These are phyloP conservation scores for Willowsia nigromaculata DNA, from an alignment of 2,888 invertebrate species.

Conservation along the genomic window DNA sequence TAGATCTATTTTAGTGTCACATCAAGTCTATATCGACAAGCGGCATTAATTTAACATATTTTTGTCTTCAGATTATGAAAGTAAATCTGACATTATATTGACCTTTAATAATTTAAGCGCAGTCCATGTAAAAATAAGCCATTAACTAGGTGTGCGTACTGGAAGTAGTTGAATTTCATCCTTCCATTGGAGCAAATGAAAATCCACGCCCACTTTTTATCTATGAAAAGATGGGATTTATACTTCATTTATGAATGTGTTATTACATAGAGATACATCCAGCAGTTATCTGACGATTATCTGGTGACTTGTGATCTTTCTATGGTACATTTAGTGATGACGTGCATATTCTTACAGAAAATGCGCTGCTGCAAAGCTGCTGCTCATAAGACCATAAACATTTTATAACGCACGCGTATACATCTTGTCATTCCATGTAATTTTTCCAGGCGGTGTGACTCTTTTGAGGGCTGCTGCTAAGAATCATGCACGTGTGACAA, in stretches of 20 bases:
- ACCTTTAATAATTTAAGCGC: background rate
- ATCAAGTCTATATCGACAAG: too few relatives aligned
- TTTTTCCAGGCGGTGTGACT: constrained; percentile 88
- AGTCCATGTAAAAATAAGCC: too few relatives aligned
- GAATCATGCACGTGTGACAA: constrained; percentile 96
- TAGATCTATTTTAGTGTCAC: too few relatives aligned
- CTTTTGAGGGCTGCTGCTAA: constrained; percentile 97
- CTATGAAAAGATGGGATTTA: background rate
- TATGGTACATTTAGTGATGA: too few relatives aligned
- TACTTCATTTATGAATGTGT: background rate
- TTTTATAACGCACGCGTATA: background rate
- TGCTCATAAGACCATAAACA: constrained; percentile 13
- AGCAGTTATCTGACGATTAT: background rate
- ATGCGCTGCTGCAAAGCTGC: too few relatives aligned
- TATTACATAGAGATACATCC: too few relatives aligned
- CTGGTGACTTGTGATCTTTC: background rate
- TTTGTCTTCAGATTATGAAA: background rate
- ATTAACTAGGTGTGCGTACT: background rate
- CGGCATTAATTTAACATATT: background rate
- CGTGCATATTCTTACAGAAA: too few relatives aligned
- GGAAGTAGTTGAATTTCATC: background rate
- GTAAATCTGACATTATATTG: background rate
- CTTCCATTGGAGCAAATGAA: background rate
- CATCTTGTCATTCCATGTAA: background rate
- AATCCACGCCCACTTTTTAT: constrained; percentile 17